These are phyloP conservation scores for Brachionus asplanchnoidis DNA, from an alignment of 1,140 invertebrate species.

Conservation along the genomic window DNA sequence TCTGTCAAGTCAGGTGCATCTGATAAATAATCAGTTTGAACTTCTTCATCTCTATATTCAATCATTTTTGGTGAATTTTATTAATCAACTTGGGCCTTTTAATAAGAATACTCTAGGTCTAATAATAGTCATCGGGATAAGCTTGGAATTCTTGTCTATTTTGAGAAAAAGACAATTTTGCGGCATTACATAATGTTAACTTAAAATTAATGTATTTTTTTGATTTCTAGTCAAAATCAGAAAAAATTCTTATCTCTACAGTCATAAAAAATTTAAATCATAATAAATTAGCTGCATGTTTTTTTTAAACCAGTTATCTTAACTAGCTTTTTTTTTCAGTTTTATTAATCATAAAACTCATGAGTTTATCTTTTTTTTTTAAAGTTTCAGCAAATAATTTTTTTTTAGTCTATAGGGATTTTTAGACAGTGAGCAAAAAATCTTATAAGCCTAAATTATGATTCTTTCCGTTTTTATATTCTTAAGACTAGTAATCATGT, in stretches of 20 bases:
- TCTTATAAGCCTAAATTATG: too few relatives aligned
- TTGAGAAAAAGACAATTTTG: background rate
- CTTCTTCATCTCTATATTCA: conserved; percentile 18
- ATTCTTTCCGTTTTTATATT: too few relatives aligned
- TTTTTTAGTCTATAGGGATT: too few relatives aligned
- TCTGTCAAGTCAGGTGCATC: background rate
- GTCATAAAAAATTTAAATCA: background rate
- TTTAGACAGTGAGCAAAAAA: too few relatives aligned
- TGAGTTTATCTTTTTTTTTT: background rate
- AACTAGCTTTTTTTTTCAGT: background rate
- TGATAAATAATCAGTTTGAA: background rate
- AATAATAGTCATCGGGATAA: background rate
- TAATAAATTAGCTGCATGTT: background rate
- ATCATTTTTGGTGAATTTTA: background rate
- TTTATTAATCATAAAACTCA: background rate
- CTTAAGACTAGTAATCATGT: too few relatives aligned
- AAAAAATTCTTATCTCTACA: background rate
- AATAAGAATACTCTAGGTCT: background rate
- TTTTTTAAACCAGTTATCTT: background rate
- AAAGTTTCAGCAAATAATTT: background rate
- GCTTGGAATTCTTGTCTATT: background rate
- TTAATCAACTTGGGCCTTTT: background rate
- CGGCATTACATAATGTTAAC: background rate
- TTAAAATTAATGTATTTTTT: background rate
- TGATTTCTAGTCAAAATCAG: background rate